Base-by-base conservation (phyloP, 2,113 vertebrate species). In the Dipodomys ordii region DNA sequence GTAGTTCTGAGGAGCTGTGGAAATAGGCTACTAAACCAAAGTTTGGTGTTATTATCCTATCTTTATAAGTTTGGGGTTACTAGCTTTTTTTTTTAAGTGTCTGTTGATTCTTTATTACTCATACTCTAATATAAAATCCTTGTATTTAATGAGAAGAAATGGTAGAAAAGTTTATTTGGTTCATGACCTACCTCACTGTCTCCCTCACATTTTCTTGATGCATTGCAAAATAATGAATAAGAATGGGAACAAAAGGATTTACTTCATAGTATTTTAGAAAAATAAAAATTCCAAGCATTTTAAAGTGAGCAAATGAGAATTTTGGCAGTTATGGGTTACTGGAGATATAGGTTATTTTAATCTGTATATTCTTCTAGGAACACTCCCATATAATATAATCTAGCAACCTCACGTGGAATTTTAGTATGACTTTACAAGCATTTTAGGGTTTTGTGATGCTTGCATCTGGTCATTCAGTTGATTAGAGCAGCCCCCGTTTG, bases 21-120 rank as follows among this genome's bases (percentile, higher is more conserved):
- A 97, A 92, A 74, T 95, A 96, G 95, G 93, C 95, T 96, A 83
- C 92, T 97, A 57, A 57, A 2, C 15, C 53, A 16, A 57, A 57
- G 53, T 57, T 57, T 57, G 53, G 53, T 19, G 12, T 57, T 57
- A 57, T 13, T 57, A 57, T 57, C 53, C 53, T 57, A 57, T 57
- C 12, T 57, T 57, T 57, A 18, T 57, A 57, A 57, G 53, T 57
- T 13, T 57, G 15, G 53, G 15, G 15, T 57, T 57, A 57, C 53
- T 57, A 57, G 53, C 15, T 13, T 57, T 15, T 57, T 57, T 57
- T 83, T 94, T 93, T 79, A 39, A 39, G 23, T 95, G 69, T 95
- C 78, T 35, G 76, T 95, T 93, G 77, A 35, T 80, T 93, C 73
- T 95, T 97, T 62, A 32, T 91, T 93, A 80, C 92, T 72, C 92